Percentiles rank a stretch among this genome's conserved stretches.
Evolutionary conservation across 1,140 invertebrate genomes (phyloP).

Genomic region (Drosophila nebulosa): DNA sequence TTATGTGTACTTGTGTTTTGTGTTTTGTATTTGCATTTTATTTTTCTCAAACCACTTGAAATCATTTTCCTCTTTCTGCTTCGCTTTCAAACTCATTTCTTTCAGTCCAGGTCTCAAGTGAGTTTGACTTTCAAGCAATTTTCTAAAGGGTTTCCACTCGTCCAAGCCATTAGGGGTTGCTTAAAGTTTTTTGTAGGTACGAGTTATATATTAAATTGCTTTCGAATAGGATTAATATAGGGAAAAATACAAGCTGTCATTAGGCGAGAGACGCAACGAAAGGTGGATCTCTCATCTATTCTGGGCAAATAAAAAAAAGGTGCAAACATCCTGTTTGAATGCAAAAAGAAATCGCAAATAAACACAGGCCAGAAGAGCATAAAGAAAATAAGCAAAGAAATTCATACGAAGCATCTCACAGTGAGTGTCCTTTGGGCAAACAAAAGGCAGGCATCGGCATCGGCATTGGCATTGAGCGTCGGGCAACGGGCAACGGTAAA

Average conservation of each 20-base stretch:
- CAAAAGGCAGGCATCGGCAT: conserved; percentile 41
- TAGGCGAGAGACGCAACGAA: conserved; percentile 32
- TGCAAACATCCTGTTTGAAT: conserved; percentile 50
- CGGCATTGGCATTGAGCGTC: too few species aligned
- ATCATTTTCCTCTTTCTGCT: background rate
- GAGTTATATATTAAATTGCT: conserved; percentile 41
- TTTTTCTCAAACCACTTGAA: conserved; percentile 15
- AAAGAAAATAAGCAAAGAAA: conserved; percentile 39
- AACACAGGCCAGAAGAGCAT: conserved; percentile 2
- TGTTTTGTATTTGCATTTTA: conserved; percentile 53
- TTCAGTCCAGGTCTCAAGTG: conserved; percentile 30
- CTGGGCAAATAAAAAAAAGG: conserved; percentile 11
- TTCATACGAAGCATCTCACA: conserved; percentile 38
- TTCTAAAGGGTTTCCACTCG: conserved; percentile 39
- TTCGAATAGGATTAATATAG: conserved; percentile 49
- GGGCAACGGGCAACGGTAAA: conserved; percentile 56
- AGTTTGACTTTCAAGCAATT: conserved; percentile 44
- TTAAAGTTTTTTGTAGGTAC: conserved; percentile 11
- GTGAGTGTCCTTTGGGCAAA: conserved; percentile 13
- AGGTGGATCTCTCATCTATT: conserved; percentile 3
- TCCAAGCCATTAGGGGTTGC: conserved; percentile 39
- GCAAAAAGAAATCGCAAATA: conserved; percentile 13
- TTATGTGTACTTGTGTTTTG: conserved; percentile 23
- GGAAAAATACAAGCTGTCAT: conserved; percentile 33
- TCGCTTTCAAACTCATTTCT: background rate